These are phyloP conservation scores for Oligia latruncula DNA, from an alignment of 2,888 invertebrate genomes.

Conservation along the genomic window DNA sequence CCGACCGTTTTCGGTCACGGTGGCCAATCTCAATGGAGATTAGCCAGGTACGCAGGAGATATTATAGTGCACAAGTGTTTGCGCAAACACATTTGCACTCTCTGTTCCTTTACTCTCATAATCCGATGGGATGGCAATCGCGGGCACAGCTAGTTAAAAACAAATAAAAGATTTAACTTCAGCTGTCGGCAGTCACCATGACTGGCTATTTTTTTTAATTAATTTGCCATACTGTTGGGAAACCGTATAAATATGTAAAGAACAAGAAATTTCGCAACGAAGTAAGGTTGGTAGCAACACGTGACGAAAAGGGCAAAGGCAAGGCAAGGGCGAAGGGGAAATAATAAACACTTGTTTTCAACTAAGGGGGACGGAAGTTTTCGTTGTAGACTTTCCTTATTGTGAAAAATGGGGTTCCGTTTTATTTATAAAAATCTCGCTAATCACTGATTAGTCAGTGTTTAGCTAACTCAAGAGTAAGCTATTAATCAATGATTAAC, in stretches of 20 bases:
- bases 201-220: not conserved
- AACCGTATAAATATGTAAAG: not conserved
- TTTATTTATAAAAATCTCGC: not conserved
- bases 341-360: not conserved
- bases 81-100: too few relatives aligned
- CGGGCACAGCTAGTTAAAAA: not conserved
- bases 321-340: too few relatives aligned
- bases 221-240: not conserved
- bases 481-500: not conserved
- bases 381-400: not conserved
- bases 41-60: too few relatives aligned
- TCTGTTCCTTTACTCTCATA: too few relatives aligned
- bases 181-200: too few relatives aligned
- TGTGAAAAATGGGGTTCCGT: not conserved
- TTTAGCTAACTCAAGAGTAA: not conserved
- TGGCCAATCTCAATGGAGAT: too few relatives aligned
- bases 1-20: too few relatives aligned
- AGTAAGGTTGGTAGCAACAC: not conserved
- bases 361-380: not conserved
- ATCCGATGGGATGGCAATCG: too few relatives aligned
- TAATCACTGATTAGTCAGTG: not conserved
- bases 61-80: too few relatives aligned
- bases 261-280: not conserved
- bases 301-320: constrained; percentile 2
- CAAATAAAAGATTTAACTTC: not conserved